Evolutionary conservation across 2,888 invertebrate species (phyloP).

Genomic region (Pogonocherus hispidulus): DNA sequence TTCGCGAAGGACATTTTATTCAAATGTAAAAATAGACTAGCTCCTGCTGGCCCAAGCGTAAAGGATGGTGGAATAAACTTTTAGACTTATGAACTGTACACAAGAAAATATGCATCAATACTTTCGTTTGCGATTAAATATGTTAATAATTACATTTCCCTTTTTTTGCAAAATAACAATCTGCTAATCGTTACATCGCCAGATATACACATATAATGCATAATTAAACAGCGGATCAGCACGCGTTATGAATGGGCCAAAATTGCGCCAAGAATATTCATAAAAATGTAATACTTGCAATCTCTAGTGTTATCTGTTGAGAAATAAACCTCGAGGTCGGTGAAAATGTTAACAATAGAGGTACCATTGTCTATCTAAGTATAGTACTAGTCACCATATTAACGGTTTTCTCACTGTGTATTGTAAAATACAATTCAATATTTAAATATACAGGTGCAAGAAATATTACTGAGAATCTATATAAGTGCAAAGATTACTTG

Average conservation of each 20-base stretch:
- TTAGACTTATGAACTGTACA: too few relatives aligned
- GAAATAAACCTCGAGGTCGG: conserved; percentile 53
- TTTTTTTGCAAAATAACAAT: conserved; percentile 6
- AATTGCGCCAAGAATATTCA: conserved; percentile 26
- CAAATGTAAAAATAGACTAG: too few relatives aligned
- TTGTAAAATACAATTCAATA: not conserved
- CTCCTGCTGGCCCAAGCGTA: too few relatives aligned
- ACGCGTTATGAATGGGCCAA: conserved; percentile 26
- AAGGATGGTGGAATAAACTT: too few relatives aligned
- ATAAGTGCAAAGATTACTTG: too few relatives aligned
- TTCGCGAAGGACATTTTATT: too few relatives aligned
- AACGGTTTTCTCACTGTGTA: not conserved
- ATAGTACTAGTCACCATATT: conserved; percentile 26
- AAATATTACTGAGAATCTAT: too few relatives aligned
- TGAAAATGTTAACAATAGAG: conserved; percentile 50
- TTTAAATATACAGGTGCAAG: not conserved
- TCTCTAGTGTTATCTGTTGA: conserved; percentile 38
- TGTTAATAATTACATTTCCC: too few relatives aligned
- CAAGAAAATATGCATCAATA: too few relatives aligned
- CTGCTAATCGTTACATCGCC: conserved; percentile 18
- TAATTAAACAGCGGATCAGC: conserved; percentile 24
- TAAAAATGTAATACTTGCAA: conserved; percentile 27
- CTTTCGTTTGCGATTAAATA: too few relatives aligned
- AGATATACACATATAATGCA: conserved; percentile 23
- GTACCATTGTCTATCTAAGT: conserved; percentile 38